Evolutionary conservation across 1,140 invertebrate species (phyloP).

Genomic region (Bilobella aurantiaca): DNA sequence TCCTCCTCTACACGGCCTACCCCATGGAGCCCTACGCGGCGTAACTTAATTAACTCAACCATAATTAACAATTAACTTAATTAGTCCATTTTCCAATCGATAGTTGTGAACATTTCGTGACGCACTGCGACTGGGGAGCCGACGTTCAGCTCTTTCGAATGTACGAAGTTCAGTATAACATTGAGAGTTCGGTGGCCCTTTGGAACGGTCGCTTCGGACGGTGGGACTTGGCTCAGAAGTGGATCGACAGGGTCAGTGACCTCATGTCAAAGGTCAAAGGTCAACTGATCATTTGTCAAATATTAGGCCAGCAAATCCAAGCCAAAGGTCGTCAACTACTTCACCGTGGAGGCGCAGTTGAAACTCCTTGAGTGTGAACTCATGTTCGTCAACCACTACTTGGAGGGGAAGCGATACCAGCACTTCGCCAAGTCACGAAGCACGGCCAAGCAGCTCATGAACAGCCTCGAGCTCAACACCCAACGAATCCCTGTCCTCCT

Average conservation of each 20-base stretch:
- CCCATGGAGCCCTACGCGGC: slow-evolving; percentile 24
- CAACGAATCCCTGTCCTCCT: slow-evolving; percentile 5
- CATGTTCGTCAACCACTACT: slow-evolving; percentile 27
- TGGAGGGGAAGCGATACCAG: slow-evolving; percentile 25
- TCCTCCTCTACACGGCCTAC: slow-evolving; percentile 20
- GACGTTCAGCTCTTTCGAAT: slow-evolving; percentile 13
- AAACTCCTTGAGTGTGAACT: slow-evolving; percentile 26
- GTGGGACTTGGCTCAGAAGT: slow-evolving; percentile 15
- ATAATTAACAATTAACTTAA: slow-evolving; percentile 5
- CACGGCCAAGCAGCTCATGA: slow-evolving; percentile 13
- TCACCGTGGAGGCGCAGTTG: slow-evolving; percentile 17
- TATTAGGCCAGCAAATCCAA: slow-evolving; percentile 15
- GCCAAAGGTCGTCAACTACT: slow-evolving; percentile 11
- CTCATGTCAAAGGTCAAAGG: neutral
- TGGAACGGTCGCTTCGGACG: slow-evolving; percentile 15
- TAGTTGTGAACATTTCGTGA: slow-evolving; percentile 25
- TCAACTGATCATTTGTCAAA: neutral
- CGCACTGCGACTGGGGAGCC: slow-evolving; percentile 14
- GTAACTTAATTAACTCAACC: neutral
- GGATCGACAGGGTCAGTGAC: neutral
- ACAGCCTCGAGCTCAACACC: slow-evolving; percentile 3
- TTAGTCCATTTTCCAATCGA: neutral
- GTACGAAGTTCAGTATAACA: slow-evolving; percentile 20
- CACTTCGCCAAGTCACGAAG: slow-evolving; percentile 18
- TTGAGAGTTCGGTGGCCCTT: slow-evolving; percentile 20